Percentiles rank a stretch among this genome's conserved stretches.
Evolutionary conservation across 2,888 invertebrate species (phyloP).

Genomic region (Nysson spinosus): DNA sequence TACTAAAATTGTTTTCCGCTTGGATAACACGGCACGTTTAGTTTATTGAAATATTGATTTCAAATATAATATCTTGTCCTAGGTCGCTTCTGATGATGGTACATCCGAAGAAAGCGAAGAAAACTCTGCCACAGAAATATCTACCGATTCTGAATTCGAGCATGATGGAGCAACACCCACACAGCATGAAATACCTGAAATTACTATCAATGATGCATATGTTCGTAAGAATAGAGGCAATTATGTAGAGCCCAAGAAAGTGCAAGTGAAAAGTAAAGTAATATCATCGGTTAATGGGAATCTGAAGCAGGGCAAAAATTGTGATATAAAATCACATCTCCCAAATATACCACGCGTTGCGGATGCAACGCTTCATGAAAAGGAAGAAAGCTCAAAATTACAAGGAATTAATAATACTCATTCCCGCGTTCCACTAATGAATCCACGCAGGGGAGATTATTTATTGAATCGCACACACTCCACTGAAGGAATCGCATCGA

Average conservation of each 20-base stretch:
- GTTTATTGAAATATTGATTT: background rate
- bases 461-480: constrained; percentile 90
- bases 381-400: constrained; percentile 30
- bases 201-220: constrained; percentile 84
- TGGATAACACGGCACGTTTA: constrained; percentile 28
- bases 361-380: constrained; percentile 12
- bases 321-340: constrained; percentile 19
- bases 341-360: background rate
- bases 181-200: constrained; percentile 85
- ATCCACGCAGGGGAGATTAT: constrained; percentile 85
- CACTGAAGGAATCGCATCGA: constrained; percentile 92
- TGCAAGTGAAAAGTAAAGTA: constrained; percentile 81
- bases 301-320: constrained; percentile 59
- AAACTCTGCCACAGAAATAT: constrained; percentile 94
- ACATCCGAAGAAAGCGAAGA: constrained; percentile 85
- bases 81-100: constrained; percentile 84
- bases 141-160: constrained; percentile 95
- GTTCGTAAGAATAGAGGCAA: constrained; percentile 80
- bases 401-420: constrained; percentile 12
- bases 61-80: constrained; percentile 55
- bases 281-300: constrained; percentile 78
- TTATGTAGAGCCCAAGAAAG: constrained; percentile 79
- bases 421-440: constrained; percentile 78
- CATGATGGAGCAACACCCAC: constrained; percentile 86
- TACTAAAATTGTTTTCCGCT: constrained; percentile 31